Conservation (phyloP, 2,113 vertebrate species). For the Argyrosomus japonicus region DNA sequence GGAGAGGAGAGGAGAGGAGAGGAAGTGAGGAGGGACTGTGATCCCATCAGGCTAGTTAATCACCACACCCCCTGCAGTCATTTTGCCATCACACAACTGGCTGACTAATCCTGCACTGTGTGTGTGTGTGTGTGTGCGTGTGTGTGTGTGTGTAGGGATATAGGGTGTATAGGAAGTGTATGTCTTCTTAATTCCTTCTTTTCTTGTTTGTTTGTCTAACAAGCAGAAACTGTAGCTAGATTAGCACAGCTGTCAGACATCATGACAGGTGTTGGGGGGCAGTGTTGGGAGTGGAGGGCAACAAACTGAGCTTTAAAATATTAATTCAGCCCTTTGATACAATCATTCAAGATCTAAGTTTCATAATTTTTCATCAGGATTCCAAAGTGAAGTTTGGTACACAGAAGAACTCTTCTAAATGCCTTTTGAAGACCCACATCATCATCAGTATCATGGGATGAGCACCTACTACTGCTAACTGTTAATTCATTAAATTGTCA, state of each 20-base stretch:
- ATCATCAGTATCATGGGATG: not conserved
- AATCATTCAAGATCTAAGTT: not conserved
- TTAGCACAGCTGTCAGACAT: not conserved
- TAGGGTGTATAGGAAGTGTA: not conserved
- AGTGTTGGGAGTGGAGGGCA: no score
- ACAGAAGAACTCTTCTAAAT: not conserved
- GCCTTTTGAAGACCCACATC: not conserved
- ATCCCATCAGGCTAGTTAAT: not conserved
- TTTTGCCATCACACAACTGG: slow-evolving; percentile 10
- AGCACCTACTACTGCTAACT: not conserved
- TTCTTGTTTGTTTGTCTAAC: not conserved
- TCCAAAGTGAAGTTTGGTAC: not conserved
- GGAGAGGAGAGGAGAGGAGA: not conserved
- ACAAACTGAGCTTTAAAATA: not conserved
- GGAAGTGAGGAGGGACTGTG: not conserved
- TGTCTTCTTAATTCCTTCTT: not conserved
- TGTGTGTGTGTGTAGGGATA: not conserved
- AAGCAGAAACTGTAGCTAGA: not conserved
- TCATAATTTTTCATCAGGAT: no score
- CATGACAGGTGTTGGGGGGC: not conserved
- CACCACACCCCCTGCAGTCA: slow-evolving; percentile 16
- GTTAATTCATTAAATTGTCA: slow-evolving; percentile 45
- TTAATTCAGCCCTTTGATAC: not conserved
- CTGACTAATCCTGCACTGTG: not conserved
- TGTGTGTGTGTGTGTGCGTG: not conserved